Evolutionary conservation across 2,113 vertebrate genomes (phyloP), one percentile per base, ranked within the genome.

Genomic region (Chrysemys picta): DNA sequence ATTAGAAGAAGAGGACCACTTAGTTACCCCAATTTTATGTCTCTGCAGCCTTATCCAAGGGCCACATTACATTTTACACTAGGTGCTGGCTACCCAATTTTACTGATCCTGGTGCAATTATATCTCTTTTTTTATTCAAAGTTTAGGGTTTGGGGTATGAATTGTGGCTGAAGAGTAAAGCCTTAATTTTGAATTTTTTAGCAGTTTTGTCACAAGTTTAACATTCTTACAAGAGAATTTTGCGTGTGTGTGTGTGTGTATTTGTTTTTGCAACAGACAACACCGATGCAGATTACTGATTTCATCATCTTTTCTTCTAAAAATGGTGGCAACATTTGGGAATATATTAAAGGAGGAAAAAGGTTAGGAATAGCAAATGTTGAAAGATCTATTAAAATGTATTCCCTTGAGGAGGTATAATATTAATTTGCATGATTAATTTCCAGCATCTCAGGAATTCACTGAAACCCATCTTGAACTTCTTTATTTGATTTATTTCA

Each of bases 401-500:
- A 47, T 96, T 90, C 90, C 78, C 52, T 80, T 76, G 56, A 86
- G 88, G 78, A 96, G 85, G 79, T 94, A 83, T 22, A 86, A 76
- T 95, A 93, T 92, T 75, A 93, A 12, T 22, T 94, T 91, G 35
- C 53, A 89, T 93, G 45, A 93, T 95, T 94, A 94, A 97, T 97
- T 94, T 94, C 85, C 21, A 86, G n/a, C 62, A 84, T 93, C 72
- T 92, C 72, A 92, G 90, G 45, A 42, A 95, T 92, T 90, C 87
- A 92, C 35, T 69, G 72, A 94, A 96, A 94, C 29, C 42, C 49
- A 90, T 90, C 84, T 94, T 94, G 93, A 96, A 90, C 25, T 88
- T 91, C 80, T 96, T 96, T 90, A 92, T 96, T 57, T 93, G 90
- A 97, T 96, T 91, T 91, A 82, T 95, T 96, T 83, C 53, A 35